phyloP scores from a whole-genome alignment of 2,888 invertebrate species.

The Saturnia japonica region DNA sequence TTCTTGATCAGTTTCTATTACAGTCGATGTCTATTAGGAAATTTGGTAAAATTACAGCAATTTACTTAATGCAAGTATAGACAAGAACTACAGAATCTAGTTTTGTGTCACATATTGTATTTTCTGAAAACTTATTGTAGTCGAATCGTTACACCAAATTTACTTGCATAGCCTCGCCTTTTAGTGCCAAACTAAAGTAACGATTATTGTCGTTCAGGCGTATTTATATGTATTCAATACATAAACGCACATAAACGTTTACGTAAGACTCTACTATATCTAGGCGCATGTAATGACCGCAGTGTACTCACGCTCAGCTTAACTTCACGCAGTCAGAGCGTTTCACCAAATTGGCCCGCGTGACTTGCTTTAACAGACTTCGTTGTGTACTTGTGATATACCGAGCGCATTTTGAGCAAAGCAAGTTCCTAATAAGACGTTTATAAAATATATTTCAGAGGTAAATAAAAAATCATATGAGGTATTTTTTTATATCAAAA shows the following conservation, averaged over 20 bases:
- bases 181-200: background rate
- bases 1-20: too few species aligned
- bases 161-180: background rate
- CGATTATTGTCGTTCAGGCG: background rate
- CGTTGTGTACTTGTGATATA: constrained; percentile 39
- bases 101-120: background rate
- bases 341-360: constrained; percentile 69
- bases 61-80: too few species aligned
- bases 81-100: too few species aligned
- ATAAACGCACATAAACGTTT: constrained; percentile 5
- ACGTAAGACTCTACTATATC: background rate
- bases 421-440: background rate
- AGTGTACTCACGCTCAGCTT: constrained; percentile 34
- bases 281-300: constrained; percentile 21
- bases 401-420: constrained; percentile 29
- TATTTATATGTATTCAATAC: background rate
- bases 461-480: too few species aligned
- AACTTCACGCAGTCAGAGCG: constrained; percentile 58
- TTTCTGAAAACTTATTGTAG: background rate
- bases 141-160: background rate
- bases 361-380: constrained; percentile 66
- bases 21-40: too few species aligned
- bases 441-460: too few species aligned
- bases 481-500: too few species aligned
- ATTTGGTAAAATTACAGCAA: too few species aligned